Evolutionary conservation across 2,888 invertebrate genomes (phyloP), one percentile per base, ranked within the genome.

Genomic region (Eurytoma californica): DNA sequence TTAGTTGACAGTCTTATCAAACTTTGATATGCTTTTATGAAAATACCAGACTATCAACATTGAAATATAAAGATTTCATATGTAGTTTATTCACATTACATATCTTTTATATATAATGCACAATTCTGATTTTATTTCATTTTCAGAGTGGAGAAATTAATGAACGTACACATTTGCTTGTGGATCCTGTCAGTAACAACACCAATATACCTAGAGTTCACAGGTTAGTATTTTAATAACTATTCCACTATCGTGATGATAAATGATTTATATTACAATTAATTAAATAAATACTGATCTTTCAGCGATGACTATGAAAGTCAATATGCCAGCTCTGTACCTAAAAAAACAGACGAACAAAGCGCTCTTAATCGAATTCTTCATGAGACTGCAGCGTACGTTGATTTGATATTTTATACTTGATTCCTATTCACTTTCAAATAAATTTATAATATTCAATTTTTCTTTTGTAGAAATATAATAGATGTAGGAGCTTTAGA

Each of bases 401-500:
- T 92, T 57, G 76, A 65, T 77, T n/a, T 13, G 20, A 47, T 49
- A 28, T n/a, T 30, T 39, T 0, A 20, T 28, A 65, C 7, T 24
- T 28, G 0, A 67, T 30, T 49, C n/a, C 0, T 51, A 53, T 30
- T 39, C 3, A 24, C 9, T 58, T 61, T 66, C 9, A 24, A 39
- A 12, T 61, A 66, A 47, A 49, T 72, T 49, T 65, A 55, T 68
- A 28, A 51, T 20, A 24, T 77, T 61, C 53, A 0, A 63, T 66
- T 47, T 57, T 49, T 30, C 30, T 58, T 61, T 91, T 91, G 12
- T 91, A 97, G 97, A 80, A 97, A 97, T 91, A 97, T 97, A 80
- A 97, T 97, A 86, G 97, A 97, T 91, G 97, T 97, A n/a, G 95
- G 96, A 70, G 96, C 97, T 3, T 92, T 97, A 84, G 97, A 97